Evolutionary conservation across 2,888 invertebrate genomes (phyloP).

Genomic region (Hydriomena furcata): DNA sequence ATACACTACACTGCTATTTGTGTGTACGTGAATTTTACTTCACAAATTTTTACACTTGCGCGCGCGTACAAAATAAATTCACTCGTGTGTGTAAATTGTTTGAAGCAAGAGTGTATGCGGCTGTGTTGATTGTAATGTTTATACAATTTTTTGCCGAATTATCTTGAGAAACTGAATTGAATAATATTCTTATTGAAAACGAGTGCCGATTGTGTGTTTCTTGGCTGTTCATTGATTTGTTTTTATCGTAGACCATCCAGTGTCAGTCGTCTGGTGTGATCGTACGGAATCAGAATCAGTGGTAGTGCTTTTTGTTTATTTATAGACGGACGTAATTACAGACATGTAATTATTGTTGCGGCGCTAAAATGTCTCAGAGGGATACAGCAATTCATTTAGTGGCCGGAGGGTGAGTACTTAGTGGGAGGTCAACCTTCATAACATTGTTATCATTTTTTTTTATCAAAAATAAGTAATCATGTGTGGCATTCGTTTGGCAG

Average conservation of each 20-base stretch:
- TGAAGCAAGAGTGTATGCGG: slow-evolving; percentile 51
- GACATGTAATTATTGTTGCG: slow-evolving; percentile 77
- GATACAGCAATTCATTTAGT: slow-evolving; percentile 96
- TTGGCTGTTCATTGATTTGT: slow-evolving; percentile 26
- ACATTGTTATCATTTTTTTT: slow-evolving; percentile 35
- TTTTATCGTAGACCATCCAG: slow-evolving; percentile 35
- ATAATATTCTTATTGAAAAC: too few species aligned
- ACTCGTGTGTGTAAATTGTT: slow-evolving; percentile 49
- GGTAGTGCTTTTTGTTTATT: slow-evolving; percentile 81
- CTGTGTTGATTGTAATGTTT: slow-evolving; percentile 31
- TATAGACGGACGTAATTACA: slow-evolving; percentile 79
- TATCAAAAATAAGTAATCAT: slow-evolving; percentile 40
- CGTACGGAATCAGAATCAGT: slow-evolving; percentile 54
- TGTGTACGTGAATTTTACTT: too few species aligned
- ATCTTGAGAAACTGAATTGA: too few species aligned
- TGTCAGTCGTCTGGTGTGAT: slow-evolving; percentile 43
- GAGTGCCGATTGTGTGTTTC: slow-evolving; percentile 4
- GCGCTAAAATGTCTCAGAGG: slow-evolving; percentile 87
- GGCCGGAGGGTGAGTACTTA: slow-evolving; percentile 94
- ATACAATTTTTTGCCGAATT: not conserved
- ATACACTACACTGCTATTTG: slow-evolving; percentile 26
- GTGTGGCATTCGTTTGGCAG: slow-evolving; percentile 44
- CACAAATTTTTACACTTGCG: too few species aligned
- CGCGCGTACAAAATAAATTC: slow-evolving; percentile 10
- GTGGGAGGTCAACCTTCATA: slow-evolving; percentile 32